Conservation (phyloP, 1,140 invertebrate species). For the Apis cerana region DNA sequence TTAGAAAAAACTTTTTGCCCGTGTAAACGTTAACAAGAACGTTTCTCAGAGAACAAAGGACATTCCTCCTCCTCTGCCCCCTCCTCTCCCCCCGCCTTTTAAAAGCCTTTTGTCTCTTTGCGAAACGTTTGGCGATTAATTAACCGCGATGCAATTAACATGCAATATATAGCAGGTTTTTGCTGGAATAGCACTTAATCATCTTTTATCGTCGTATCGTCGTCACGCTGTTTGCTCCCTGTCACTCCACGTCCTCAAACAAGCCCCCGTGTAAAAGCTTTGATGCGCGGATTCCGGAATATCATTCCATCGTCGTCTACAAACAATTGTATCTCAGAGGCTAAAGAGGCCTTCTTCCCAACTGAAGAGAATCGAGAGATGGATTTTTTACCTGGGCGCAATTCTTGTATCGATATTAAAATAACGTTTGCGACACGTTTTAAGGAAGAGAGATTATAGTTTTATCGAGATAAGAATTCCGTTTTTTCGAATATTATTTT, state of each 20-base stretch:
- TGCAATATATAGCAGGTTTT: slow-evolving; percentile 3
- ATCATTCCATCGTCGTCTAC: neutral
- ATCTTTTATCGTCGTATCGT: neutral
- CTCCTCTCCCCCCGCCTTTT: neutral
- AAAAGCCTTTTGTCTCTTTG: slow-evolving; percentile 1
- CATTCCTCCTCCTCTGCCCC: too few relatives aligned
- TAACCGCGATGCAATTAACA: slow-evolving; percentile 50
- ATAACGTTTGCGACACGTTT: too few relatives aligned
- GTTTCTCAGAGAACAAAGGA: neutral
- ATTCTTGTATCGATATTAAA: too few relatives aligned
- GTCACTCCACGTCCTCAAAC: neutral
- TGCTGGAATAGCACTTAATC: slow-evolving; percentile 1
- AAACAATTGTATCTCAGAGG: neutral
- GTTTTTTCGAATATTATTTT: too few relatives aligned
- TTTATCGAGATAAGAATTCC: too few relatives aligned
- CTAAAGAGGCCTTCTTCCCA: too few relatives aligned
- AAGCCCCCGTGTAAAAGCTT: neutral
- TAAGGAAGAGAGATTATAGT: too few relatives aligned
- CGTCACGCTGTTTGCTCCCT: neutral
- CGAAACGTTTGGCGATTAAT: slow-evolving; percentile 40
- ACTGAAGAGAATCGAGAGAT: too few relatives aligned
- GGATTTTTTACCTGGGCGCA: too few relatives aligned
- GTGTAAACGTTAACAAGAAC: neutral
- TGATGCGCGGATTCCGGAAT: neutral
- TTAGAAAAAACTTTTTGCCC: neutral